A percentile compares a stretch with the other conserved stretches of the same genome.
Evolutionary conservation across 23 tunicate species (phyloP).

Genomic region (Halocynthia roretzi): DNA sequence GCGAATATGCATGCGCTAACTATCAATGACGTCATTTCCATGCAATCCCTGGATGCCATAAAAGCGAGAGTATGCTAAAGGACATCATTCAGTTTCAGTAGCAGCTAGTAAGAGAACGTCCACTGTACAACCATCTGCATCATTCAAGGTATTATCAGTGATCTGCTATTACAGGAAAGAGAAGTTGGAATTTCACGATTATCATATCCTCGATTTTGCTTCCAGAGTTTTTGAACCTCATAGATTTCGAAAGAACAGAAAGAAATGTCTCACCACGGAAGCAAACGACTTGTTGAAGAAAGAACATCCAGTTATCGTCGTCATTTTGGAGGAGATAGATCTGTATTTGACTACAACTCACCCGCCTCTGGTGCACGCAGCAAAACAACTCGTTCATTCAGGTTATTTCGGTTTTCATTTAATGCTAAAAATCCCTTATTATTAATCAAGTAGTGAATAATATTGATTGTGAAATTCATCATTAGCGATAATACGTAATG

Average conservation of each 20-base stretch:
- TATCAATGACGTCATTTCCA: neutral
- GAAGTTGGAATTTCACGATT: neutral
- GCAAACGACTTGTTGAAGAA: slow-evolving; percentile 67
- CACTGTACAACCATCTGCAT: neutral
- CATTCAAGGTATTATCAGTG: neutral
- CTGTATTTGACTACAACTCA: slow-evolving; percentile 38
- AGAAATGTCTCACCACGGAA: neutral
- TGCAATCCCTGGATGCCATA: neutral
- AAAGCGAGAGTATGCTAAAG: neutral
- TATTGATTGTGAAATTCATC: neutral
- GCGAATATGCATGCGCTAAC: neutral
- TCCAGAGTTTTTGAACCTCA: neutral
- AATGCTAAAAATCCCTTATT: slow-evolving; percentile 2
- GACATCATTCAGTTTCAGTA: neutral
- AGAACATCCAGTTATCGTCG: slow-evolving; percentile 87
- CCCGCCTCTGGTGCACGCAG: slow-evolving; percentile 32
- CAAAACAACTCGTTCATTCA: neutral
- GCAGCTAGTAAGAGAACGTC: neutral
- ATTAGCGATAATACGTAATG: neutral
- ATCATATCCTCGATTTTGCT: neutral
- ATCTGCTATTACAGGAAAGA: neutral
- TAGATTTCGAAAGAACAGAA: neutral
- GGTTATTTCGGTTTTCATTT: neutral
- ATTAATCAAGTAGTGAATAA: neutral
- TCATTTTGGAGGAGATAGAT: slow-evolving; percentile 72